These are phyloP conservation scores for Cyaniris semiargus DNA, from an alignment of 2,888 invertebrate genomes.

Conservation along the genomic window DNA sequence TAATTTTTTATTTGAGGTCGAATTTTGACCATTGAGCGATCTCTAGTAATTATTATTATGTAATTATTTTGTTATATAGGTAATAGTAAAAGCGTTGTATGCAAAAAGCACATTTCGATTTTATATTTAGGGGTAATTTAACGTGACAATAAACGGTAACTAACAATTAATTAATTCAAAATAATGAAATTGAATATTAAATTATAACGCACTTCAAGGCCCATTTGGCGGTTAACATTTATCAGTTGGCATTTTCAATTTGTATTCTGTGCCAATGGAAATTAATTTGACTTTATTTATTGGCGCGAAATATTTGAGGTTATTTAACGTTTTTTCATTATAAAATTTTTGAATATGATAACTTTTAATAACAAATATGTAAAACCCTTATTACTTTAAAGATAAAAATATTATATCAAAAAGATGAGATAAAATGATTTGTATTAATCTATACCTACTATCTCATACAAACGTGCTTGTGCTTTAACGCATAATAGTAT, in stretches of 20 bases:
- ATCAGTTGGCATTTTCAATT: conserved; percentile 22
- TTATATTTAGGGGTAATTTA: neutral
- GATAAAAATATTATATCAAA: neutral
- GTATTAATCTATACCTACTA: too few species aligned
- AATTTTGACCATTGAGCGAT: too few species aligned
- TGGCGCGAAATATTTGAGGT: neutral
- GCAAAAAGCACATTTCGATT: conserved; percentile 13
- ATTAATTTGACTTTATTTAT: neutral
- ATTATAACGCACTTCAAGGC: conserved; percentile 19
- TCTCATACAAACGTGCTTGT: too few species aligned
- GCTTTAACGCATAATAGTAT: too few species aligned
- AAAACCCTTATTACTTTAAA: neutral
- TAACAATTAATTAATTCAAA: conserved; percentile 23
- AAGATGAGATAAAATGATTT: too few species aligned
- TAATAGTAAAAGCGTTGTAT: neutral
- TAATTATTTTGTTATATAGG: neutral
- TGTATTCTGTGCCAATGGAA: conserved; percentile 25
- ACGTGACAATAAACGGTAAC: conserved; percentile 15
- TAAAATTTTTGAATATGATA: neutral
- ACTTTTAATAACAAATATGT: neutral
- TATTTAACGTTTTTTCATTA: neutral
- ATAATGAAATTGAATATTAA: conserved; percentile 21
- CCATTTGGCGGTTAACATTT: conserved; percentile 21
- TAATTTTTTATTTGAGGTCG: too few species aligned
- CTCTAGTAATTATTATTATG: too few species aligned